Conservation (phyloP, 2,797 vertebrate species). For the Anableps anableps region DNA sequence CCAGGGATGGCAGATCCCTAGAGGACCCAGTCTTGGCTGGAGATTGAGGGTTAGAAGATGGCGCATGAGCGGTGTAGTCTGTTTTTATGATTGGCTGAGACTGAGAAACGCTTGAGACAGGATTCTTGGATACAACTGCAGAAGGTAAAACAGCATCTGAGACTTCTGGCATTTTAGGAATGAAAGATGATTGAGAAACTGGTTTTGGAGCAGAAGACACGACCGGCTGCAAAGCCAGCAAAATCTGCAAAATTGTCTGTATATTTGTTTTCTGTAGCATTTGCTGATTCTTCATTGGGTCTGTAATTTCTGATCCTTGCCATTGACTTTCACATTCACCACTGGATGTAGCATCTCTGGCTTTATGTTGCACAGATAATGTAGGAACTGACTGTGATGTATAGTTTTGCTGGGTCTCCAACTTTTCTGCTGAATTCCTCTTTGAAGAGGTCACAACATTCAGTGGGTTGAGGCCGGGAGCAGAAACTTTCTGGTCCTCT, state of each 20-base stretch:
- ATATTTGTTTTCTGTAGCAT: neutral
- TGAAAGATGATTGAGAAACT: neutral
- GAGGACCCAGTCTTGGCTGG: neutral
- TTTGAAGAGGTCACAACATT: constrained; percentile 21
- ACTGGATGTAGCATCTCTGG: constrained; percentile 28
- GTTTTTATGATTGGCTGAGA: neutral
- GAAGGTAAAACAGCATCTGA: neutral
- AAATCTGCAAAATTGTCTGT: neutral
- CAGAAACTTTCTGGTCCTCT: constrained; percentile 2
- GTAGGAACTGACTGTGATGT: constrained; percentile 3
- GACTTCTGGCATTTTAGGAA: neutral
- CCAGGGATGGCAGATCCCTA: constrained; percentile 84
- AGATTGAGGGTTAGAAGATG: neutral
- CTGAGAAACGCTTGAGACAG: neutral
- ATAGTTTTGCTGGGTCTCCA: constrained; percentile 4
- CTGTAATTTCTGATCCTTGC: neutral
- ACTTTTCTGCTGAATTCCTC: constrained; percentile 14
- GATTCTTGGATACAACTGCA: neutral
- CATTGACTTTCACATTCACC: constrained; percentile 11
- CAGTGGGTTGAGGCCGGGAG: constrained; percentile 1
- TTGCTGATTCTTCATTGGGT: constrained; percentile 15
- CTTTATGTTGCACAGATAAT: constrained; percentile 49
- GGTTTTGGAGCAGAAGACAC: neutral
- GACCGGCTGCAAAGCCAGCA: neutral
- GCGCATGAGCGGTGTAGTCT: neutral